Base-by-base conservation (phyloP, 2,113 vertebrate genomes). In the Thalassarche chlororhynchos region DNA sequence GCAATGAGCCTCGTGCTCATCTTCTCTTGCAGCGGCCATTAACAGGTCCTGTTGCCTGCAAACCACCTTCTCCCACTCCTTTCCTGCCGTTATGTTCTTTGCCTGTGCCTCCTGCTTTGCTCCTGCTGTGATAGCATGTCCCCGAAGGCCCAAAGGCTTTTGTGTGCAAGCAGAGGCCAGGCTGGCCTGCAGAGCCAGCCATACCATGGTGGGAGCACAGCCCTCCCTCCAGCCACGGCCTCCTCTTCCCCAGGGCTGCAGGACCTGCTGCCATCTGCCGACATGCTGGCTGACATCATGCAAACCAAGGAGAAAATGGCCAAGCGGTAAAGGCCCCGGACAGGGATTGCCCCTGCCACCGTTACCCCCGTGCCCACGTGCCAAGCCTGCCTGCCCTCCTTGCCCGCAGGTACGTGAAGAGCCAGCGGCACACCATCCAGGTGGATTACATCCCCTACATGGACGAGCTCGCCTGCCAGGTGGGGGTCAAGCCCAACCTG, bases 381-480 rank as follows among this genome's bases (percentile, higher is more conserved):
- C 17, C 80, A 47, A 42, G 24, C 38, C 16, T 1, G 2, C 44
- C 36, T 24, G 6, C 49, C 40, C 40, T 62, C 32, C 51, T 20
- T 85, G 49, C 24, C 92, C 38, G 0, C 85, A 98, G 98, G 85
- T 98, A 97, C 2, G 97, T 98, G 86, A 94, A 55, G 69, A 97
- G 97, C 65, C 97, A 9, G 65, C 95, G 98, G 55, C 98, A 99
- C 97, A 99, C 99, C 47, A 98, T 99, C 95, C 99, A 99, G 76
- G 99, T 99, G 55, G 99, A 99, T 70, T 99, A 98, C 17, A 3
- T 99, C 7, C 47, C 65, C 4, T 99, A 99, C 97, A 99, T 99
- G 99, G 99, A 99, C 2, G 98, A 99, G 79, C 61, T 99, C 10
- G 98, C 99, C 61, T 54, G 79, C 46, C 95, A 98, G 87, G 64